A percentile compares a stretch with the other conserved stretches of the same genome.
Conservation (phyloP, 2,113 vertebrate species). For the Thinocorus orbignyianus region DNA sequence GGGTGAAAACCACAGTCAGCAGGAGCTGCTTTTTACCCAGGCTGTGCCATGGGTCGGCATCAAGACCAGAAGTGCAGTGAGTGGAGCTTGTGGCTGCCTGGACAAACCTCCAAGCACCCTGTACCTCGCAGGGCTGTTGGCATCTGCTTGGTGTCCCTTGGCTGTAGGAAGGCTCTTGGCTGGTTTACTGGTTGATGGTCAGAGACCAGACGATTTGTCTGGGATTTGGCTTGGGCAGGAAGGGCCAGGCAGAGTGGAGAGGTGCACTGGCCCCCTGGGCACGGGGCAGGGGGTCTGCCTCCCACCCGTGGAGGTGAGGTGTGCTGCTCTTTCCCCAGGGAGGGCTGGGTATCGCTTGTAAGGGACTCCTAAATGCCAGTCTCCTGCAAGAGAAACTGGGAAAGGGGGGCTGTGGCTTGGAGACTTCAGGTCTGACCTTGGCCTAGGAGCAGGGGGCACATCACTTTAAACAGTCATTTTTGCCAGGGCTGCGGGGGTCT, state of each 20-base stretch:
- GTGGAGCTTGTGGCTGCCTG: neutral
- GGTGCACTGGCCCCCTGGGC: accelerated
- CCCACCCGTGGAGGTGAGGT: accelerated
- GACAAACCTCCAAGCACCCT: neutral
- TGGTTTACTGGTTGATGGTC: neutral
- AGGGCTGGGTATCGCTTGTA: neutral
- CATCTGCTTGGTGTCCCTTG: neutral
- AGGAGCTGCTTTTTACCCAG: neutral
- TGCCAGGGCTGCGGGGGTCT: neutral
- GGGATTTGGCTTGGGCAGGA: neutral
- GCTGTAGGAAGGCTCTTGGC: neutral
- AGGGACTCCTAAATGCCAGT: neutral
- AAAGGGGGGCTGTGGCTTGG: neutral
- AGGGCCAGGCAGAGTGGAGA: neutral
- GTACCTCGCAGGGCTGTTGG: neutral
- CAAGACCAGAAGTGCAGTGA: neutral
- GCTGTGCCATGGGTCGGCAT: accelerated
- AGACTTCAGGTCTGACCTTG: neutral
- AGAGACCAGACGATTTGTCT: neutral
- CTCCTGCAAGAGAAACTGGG: neutral
- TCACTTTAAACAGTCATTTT: neutral
- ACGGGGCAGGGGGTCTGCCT: neutral
- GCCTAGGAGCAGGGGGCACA: neutral
- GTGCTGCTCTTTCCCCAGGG: neutral
- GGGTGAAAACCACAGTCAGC: neutral